Evolutionary conservation across 2,888 invertebrate species (phyloP).

Genomic region (Cephus nigrinus): DNA sequence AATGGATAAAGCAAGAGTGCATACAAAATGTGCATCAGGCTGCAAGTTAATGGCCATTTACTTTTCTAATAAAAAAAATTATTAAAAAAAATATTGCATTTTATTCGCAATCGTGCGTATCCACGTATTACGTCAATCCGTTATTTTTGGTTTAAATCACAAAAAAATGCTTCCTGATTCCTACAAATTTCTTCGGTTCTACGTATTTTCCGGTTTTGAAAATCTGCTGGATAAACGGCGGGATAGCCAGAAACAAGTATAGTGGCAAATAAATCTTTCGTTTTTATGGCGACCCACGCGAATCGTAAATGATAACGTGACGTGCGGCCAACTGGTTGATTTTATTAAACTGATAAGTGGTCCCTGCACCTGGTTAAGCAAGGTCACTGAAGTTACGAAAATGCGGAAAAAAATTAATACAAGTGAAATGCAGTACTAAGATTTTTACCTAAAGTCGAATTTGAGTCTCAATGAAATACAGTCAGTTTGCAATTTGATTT

Average conservation of each 20-base stretch:
- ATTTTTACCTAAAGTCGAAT: no score
- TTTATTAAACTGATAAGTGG: constrained; percentile 1
- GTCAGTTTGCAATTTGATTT: no score
- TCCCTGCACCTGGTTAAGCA: neutral
- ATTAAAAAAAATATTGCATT: neutral
- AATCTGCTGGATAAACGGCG: neutral
- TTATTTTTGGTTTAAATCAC: neutral
- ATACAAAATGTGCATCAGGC: neutral
- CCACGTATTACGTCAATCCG: neutral
- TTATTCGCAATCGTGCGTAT: neutral
- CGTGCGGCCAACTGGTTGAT: neutral
- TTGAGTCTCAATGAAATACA: no score
- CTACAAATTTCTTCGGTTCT: neutral
- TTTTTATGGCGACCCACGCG: neutral
- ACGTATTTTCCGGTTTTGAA: neutral
- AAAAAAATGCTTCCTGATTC: neutral
- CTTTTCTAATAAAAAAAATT: neutral
- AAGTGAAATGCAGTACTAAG: no score
- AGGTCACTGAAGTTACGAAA: neutral
- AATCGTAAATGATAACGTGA: neutral
- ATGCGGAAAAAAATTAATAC: no score
- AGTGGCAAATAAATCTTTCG: neutral
- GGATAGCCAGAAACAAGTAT: neutral
- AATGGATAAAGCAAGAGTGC: neutral
- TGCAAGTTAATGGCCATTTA: neutral